These are phyloP conservation scores for Sebastiscus tertius DNA, from an alignment of 2,797 vertebrate genomes.

Conservation along the genomic window DNA sequence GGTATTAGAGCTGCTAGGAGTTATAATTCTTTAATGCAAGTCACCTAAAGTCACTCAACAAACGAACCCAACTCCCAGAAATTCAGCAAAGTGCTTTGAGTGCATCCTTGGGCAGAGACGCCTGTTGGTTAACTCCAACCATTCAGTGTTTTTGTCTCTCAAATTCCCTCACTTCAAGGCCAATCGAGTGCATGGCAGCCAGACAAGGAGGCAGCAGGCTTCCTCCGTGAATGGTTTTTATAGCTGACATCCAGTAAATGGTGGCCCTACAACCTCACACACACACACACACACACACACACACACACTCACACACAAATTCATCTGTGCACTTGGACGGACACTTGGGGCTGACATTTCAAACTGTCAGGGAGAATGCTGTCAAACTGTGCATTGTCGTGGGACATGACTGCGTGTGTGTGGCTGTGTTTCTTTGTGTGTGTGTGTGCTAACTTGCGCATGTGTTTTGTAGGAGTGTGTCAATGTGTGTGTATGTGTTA, in stretches of 20 bases:
- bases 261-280: constrained; percentile 32
- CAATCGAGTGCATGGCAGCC: constrained; percentile 16
- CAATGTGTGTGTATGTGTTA: constrained; percentile 11
- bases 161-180: constrained; percentile 46
- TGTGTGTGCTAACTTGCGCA: constrained; percentile 12
- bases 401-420: constrained; percentile 53
- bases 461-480: constrained; percentile 36
- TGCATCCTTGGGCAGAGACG: constrained; percentile 23
- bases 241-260: constrained; percentile 57
- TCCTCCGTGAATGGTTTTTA: constrained; percentile 42
- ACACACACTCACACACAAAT: constrained; percentile 20
- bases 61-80: constrained; percentile 21
- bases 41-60: constrained; percentile 24
- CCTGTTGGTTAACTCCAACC: constrained; percentile 29
- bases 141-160: constrained; percentile 23
- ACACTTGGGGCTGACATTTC: constrained; percentile 77
- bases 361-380: constrained; percentile 73
- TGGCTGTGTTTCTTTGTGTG: constrained; percentile 21
- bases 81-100: constrained; percentile 26
- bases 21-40: constrained; percentile 32
- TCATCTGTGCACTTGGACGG: constrained; percentile 54
- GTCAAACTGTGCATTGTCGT: constrained; percentile 69
- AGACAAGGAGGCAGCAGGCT: constrained; percentile 33
- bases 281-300: constrained; percentile 8
- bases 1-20: background rate